Percentiles rank a stretch among this genome's conserved stretches.
phyloP scores from a whole-genome alignment of 2,797 vertebrate genomes.

The Emys orbicularis region DNA sequence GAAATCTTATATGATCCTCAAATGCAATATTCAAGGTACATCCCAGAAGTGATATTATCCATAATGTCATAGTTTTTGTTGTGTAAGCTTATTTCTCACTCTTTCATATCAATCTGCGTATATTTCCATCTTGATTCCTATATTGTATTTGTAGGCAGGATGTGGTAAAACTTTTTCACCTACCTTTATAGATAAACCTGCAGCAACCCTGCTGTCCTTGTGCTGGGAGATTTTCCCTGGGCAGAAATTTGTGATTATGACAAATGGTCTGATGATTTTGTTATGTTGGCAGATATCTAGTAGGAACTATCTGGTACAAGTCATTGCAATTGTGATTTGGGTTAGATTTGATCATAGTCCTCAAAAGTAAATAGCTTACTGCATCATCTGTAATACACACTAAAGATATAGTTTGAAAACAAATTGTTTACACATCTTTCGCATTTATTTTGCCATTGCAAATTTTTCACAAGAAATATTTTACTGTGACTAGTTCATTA shows the following conservation, averaged over 20 bases:
- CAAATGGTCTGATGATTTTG: constrained; percentile 5
- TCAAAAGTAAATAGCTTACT: not conserved
- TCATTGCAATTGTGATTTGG: not conserved
- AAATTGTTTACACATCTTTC: not conserved
- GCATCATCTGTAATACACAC: not conserved
- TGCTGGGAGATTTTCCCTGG: not conserved
- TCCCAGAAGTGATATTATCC: not conserved
- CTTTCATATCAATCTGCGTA: not conserved
- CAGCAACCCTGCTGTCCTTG: accelerated
- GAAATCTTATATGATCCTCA: not conserved
- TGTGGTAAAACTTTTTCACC: not conserved
- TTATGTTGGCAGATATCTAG: not conserved
- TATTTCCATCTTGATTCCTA: not conserved
- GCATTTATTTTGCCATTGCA: not conserved
- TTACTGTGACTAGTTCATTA: not conserved
- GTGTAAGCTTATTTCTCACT: not conserved
- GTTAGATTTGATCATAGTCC: constrained; percentile 25
- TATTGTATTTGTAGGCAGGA: not conserved
- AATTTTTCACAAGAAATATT: not conserved
- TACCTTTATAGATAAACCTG: not conserved
- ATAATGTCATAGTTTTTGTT: not conserved
- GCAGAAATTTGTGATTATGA: not conserved
- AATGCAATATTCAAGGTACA: not conserved
- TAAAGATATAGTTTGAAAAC: not conserved
- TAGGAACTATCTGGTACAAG: not conserved